Evolutionary conservation across 2,797 vertebrate species (phyloP).

Genomic region (Poeciliopsis turneri): DNA sequence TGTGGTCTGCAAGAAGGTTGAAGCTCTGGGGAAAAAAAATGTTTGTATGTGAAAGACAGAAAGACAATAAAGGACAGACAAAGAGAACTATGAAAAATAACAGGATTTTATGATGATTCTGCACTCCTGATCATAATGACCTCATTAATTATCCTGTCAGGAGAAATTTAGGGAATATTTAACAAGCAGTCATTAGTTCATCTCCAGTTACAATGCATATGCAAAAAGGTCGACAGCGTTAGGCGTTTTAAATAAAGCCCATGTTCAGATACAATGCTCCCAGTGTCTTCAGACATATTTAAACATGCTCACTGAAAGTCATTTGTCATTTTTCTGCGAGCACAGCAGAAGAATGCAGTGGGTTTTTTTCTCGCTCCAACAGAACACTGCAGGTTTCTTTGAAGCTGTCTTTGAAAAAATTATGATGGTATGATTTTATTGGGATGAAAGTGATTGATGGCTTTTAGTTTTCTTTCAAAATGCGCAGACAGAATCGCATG

Average conservation of each 20-base stretch:
- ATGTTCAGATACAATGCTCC: slow-evolving; percentile 51
- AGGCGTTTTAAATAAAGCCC: slow-evolving; percentile 66
- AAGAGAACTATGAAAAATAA: slow-evolving; percentile 40
- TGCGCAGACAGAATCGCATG: not conserved
- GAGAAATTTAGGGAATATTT: slow-evolving; percentile 67
- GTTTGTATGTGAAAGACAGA: slow-evolving; percentile 19
- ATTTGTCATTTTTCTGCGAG: slow-evolving; percentile 62
- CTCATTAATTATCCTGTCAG: slow-evolving; percentile 76
- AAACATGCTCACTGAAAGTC: slow-evolving; percentile 26
- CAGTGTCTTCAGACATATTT: slow-evolving; percentile 35
- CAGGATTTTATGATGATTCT: slow-evolving; percentile 64
- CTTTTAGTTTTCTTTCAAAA: slow-evolving; percentile 9
- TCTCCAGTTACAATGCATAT: slow-evolving; percentile 71
- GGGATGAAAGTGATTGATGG: not conserved
- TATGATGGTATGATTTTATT: slow-evolving; percentile 1
- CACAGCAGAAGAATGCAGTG: slow-evolving; percentile 10
- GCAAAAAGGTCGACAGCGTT: slow-evolving; percentile 71
- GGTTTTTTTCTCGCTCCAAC: not conserved
- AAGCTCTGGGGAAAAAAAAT: slow-evolving; percentile 5
- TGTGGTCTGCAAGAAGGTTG: not conserved
- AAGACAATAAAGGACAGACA: slow-evolving; percentile 36
- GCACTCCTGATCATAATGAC: slow-evolving; percentile 72
- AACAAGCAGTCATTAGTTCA: slow-evolving; percentile 77
- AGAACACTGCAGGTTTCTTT: slow-evolving; percentile 2
- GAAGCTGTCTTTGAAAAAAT: slow-evolving; percentile 1